phyloP scores from a whole-genome alignment of 2,888 invertebrate genomes.

The Agrochola circellaris region DNA sequence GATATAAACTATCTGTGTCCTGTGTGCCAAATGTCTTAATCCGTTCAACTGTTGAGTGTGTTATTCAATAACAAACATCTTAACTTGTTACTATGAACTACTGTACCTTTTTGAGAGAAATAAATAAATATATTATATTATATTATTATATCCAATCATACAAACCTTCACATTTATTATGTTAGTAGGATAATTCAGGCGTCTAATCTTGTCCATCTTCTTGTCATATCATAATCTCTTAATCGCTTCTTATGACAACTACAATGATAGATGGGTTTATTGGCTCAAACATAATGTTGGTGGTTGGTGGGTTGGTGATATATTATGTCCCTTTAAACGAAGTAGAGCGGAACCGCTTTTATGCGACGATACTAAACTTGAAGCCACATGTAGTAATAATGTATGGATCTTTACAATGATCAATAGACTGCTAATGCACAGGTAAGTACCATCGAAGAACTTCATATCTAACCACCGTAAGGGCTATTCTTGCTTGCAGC shows the following conservation, averaged over 20 bases:
- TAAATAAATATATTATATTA: no score
- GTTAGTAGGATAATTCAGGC: not conserved
- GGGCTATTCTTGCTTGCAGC: no score
- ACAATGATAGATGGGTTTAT: slow-evolving; percentile 39
- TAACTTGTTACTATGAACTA: no score
- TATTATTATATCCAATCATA: not conserved
- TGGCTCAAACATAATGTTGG: slow-evolving; percentile 13
- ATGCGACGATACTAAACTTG: slow-evolving; percentile 19
- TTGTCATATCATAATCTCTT: slow-evolving; percentile 11
- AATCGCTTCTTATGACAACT: slow-evolving; percentile 25
- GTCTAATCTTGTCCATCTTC: slow-evolving; percentile 17
- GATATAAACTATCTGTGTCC: not conserved
- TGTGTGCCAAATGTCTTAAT: not conserved
- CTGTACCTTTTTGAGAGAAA: no score
- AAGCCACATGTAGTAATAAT: slow-evolving; percentile 47
- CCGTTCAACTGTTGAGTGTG: not conserved
- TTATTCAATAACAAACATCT: not conserved
- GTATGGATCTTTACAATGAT: slow-evolving; percentile 33
- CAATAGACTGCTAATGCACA: slow-evolving; percentile 30
- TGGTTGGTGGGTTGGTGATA: no score
- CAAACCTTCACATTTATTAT: not conserved
- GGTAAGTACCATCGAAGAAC: no score
- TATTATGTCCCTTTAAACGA: slow-evolving; percentile 27
- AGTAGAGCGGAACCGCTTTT: slow-evolving; percentile 47
- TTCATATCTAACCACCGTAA: no score